Base-by-base conservation (phyloP, 2,888 invertebrate genomes). In the Xanthia icteritia region DNA sequence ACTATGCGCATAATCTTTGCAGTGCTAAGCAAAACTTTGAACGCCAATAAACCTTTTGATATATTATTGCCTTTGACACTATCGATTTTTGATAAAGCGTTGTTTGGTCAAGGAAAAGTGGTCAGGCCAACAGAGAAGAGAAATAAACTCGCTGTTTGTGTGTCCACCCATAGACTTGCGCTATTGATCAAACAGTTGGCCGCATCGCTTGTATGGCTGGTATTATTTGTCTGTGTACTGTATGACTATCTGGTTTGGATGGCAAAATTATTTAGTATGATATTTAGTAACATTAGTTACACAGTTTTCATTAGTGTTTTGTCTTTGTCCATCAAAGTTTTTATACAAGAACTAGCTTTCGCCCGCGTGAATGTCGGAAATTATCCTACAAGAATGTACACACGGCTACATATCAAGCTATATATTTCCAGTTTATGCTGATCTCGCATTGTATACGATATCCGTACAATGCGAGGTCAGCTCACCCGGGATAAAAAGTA, bases 131-230 rank as follows among this genome's bases (percentile, higher is more conserved):
- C n/a, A 65, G 64, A 13, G 31, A 66, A 23, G 48, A 61, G 58
- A 70, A 61, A 69, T 70, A 61, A 65, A 67, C 42, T 67, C 31
- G 2, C 27, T 45, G 67, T 17, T 75, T 74, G 60, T 66, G 51
- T 66, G 31, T 36, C 15, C 48, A n/a, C 45, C 15, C 48, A 64
- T 63, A 68, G 56, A 63, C 23, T 68, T 36, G 65, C 27, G 58
- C 63, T 76, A 68, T 79, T 79, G 82, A 68, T 68, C 67, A 79
- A 79, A 82, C 67, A 82, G 75, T 66, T 45, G 54, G 11, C n/a
- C n/a, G n/a, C n/a, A n/a, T 79, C 23, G 58, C 8, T 23, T 15
- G 8, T 42, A 42, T 31, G 39, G 20, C 31, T 20, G 17, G 9
- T n/a, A 51, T 23, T 68, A 11, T 61, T 17, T 42, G 48, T 39